Evolutionary conservation across 2,797 vertebrate species (phyloP), one percentile per base, ranked within the genome.

Genomic region (Sebastes minor): DNA sequence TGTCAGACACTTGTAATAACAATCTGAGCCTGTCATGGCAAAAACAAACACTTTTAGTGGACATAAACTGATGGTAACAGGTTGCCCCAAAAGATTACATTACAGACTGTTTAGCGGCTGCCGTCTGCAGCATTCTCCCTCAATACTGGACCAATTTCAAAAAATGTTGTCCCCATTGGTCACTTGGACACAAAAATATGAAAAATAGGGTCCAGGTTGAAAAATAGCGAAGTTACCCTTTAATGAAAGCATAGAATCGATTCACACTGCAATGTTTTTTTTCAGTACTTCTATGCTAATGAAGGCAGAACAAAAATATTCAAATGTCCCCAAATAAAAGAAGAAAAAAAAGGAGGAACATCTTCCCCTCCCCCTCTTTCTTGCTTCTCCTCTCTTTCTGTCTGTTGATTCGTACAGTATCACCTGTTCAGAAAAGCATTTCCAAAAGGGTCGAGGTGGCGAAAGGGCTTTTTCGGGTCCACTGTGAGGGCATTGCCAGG

Each of bases 361-460:
- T 8, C 13, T 30, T 16, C 33, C 22, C 57, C 22, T 16, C 49
- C 12, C 28, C 20, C 13, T 0, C 10, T 32, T 7, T 32, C 5
- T 23, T 16, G 42, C 0, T 46, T 46, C 42, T 0, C 16, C 42
- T 9, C 20, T n/a, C 49, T n/a, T 14, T 69, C 33, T 49, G 4
- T 71, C 13, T 61, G 9, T 33, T 28, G 23, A 49, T 13, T 64
- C 32, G 2, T n/a, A 49, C 23, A 20, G 1, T 38, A 8, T 85
- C 73, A 97, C 97, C 97, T 96, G 91, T 98, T 98, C 20, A 98
- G 95, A 84, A 98, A 98, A 8, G 95, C 91, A 57, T 97, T 98
- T 42, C 97, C 97, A 3, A 98, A 98, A 7, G 96, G 95, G 79
- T 96, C 96, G 22, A 98, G 96, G 63, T 98, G 97, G 5, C 97